Evolutionary conservation across 2,888 invertebrate genomes (phyloP).

Genomic region (Trisateles emortualis): DNA sequence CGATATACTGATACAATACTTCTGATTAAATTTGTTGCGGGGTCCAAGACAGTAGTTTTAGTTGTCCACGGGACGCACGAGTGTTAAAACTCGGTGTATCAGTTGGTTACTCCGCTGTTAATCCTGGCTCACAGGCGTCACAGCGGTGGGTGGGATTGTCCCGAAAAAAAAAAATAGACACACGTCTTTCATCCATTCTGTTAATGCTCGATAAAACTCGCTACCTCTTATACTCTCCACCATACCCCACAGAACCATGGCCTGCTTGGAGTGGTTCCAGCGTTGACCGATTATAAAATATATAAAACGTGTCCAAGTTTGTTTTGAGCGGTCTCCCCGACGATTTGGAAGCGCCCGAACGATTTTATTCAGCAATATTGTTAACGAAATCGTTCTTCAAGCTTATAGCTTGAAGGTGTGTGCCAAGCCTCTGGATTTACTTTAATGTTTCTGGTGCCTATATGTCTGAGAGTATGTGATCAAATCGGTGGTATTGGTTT

Average conservation of each 20-base stretch:
- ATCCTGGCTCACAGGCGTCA: no score
- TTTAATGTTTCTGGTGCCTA: conserved; percentile 39
- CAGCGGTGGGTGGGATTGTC: no score
- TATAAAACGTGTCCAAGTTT: conserved; percentile 75
- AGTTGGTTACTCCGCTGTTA: no score
- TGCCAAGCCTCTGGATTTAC: conserved; percentile 39
- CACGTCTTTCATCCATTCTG: no score
- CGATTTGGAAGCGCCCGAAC: conserved; percentile 55
- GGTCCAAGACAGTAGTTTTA: no score
- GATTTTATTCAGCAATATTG: conserved; percentile 51
- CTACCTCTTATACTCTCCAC: conserved; percentile 24
- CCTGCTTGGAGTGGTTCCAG: conserved; percentile 70
- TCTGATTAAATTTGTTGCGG: no score
- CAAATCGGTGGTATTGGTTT: conserved; percentile 11
- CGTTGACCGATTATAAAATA: conserved; percentile 78
- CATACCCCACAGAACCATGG: conserved; percentile 17
- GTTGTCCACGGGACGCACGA: no score
- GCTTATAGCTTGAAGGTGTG: conserved; percentile 20
- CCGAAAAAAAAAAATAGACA: no score
- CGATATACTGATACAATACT: no score
- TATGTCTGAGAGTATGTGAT: conserved; percentile 24
- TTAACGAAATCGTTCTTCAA: conserved; percentile 44
- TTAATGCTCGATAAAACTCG: no score
- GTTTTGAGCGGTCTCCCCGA: conserved; percentile 54
- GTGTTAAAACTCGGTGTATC: no score